These are phyloP conservation scores for Phodopus roborovskii DNA, from an alignment of 2,113 vertebrate genomes.

Conservation along the genomic window DNA sequence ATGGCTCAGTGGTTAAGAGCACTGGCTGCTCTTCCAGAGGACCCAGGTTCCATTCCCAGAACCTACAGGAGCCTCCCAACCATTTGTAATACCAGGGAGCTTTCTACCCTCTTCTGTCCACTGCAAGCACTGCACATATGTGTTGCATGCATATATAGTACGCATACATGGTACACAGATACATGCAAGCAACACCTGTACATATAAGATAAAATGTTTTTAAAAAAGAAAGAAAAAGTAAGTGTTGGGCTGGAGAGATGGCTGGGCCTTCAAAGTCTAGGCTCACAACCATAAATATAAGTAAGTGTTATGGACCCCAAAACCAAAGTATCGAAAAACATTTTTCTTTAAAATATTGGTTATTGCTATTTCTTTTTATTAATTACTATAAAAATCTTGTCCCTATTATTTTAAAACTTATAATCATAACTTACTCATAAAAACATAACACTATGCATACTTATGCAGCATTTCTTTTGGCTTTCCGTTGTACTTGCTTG, in stretches of 20 bases:
- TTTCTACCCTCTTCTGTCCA: neutral
- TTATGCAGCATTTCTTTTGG: neutral
- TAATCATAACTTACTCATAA: neutral
- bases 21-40: neutral
- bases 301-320: neutral
- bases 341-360: neutral
- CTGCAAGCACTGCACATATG: neutral
- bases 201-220: neutral
- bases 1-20: neutral
- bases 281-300: no score
- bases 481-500: neutral
- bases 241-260: no score
- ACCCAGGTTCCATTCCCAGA: neutral
- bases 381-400: neutral
- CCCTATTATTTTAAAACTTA: neutral
- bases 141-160: no score
- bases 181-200: neutral
- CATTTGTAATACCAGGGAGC: no score
- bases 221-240: neutral
- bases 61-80: neutral
- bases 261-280: no score
- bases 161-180: no score
- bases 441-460: neutral
- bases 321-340: constrained; percentile 9
- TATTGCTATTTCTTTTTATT: neutral